Percentiles rank a stretch among this genome's conserved stretches.
Conservation (phyloP, 2,797 vertebrate genomes). For the Nannoperca australis region DNA sequence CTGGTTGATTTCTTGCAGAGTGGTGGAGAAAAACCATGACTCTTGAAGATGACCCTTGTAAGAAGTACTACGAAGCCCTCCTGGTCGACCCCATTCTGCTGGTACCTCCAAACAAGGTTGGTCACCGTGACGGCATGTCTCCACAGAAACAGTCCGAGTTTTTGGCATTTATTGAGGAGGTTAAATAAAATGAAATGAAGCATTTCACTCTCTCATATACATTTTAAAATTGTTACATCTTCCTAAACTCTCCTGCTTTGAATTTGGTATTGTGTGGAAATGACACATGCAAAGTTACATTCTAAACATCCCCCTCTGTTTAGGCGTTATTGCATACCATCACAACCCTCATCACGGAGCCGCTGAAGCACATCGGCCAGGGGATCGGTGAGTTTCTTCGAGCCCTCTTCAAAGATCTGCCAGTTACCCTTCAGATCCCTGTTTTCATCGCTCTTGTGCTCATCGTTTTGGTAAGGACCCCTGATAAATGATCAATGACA, state of each 20-base stretch:
- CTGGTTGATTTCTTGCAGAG: slow-evolving; percentile 68
- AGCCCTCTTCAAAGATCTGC: slow-evolving; percentile 93
- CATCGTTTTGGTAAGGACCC: slow-evolving; percentile 84
- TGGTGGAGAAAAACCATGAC: slow-evolving; percentile 83
- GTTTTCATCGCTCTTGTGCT: slow-evolving; percentile 87
- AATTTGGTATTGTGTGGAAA: background rate
- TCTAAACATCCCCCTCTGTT: slow-evolving; percentile 17
- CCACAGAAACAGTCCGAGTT: background rate
- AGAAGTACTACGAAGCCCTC: slow-evolving; percentile 81
- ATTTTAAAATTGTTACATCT: background rate
- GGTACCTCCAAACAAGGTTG: slow-evolving; percentile 85
- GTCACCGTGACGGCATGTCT: background rate
- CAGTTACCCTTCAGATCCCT: slow-evolving; percentile 89
- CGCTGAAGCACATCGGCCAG: slow-evolving; percentile 92
- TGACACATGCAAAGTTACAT: background rate
- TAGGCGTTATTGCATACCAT: slow-evolving; percentile 93
- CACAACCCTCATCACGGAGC: slow-evolving; percentile 93
- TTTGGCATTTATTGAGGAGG: background rate
- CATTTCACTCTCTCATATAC: background rate
- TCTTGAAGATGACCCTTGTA: slow-evolving; percentile 86
- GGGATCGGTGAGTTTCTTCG: slow-evolving; percentile 92
- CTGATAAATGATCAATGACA: background rate
- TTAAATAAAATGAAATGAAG: background rate
- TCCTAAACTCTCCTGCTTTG: background rate
- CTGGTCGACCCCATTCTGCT: slow-evolving; percentile 83